phyloP scores from a whole-genome alignment of 2,888 invertebrate genomes.

The Seira ritae region DNA sequence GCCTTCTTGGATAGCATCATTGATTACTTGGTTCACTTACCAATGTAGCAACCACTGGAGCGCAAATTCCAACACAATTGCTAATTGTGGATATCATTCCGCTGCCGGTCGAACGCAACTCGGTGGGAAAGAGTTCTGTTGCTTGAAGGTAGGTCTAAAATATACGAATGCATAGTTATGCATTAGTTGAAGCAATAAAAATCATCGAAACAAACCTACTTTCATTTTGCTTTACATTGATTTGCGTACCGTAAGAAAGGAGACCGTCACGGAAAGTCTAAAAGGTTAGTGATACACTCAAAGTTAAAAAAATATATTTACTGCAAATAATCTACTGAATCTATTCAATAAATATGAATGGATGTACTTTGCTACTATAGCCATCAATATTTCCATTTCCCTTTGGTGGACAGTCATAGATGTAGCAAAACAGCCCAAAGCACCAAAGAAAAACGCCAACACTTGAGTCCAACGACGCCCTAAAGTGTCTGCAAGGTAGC shows the following conservation, averaged over 20 bases:
- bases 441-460: conserved; percentile 75
- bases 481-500: conserved; percentile 76
- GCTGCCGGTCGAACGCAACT: conserved; percentile 81
- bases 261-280: conserved; percentile 76
- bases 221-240: conserved; percentile 69
- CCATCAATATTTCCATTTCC: conserved; percentile 34
- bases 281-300: background rate
- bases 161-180: background rate
- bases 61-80: conserved; percentile 78
- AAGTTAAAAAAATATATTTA: background rate
- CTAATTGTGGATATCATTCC: conserved; percentile 79
- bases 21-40: conserved; percentile 75
- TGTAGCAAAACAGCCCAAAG: conserved; percentile 60
- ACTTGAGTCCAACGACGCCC: conserved; percentile 79
- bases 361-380: conserved; percentile 24
- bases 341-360: no score
- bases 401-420: conserved; percentile 44
- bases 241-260: conserved; percentile 78
- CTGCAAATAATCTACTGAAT: no score
- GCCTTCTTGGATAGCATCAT: no score
- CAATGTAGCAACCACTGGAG: conserved; percentile 80
- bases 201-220: background rate
- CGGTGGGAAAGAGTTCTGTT: conserved; percentile 82
- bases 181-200: background rate
- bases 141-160: conserved; percentile 76